These are phyloP conservation scores for Homarus americanus DNA, from an alignment of 1,140 invertebrate species.

Conservation along the genomic window DNA sequence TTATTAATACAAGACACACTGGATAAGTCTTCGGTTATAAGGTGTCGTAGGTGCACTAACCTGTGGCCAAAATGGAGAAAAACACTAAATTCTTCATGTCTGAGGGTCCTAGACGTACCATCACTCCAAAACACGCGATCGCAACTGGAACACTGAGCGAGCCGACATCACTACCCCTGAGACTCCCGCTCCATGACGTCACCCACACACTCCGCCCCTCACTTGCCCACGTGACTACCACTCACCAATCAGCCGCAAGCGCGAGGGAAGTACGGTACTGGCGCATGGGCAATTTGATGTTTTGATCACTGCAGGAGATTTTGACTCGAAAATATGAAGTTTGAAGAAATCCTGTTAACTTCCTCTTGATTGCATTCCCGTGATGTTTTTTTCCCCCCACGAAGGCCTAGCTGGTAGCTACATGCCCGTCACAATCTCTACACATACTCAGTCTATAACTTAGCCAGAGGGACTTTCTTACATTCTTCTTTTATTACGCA, in stretches of 20 bases:
- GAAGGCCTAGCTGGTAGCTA: not conserved
- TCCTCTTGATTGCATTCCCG: constrained; percentile 45
- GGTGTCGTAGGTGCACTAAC: not conserved
- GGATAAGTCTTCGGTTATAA: not conserved
- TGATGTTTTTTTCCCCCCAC: not conserved
- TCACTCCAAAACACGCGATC: constrained; percentile 32
- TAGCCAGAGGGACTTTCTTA: too few species aligned
- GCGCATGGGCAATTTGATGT: constrained; percentile 49
- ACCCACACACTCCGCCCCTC: constrained; percentile 19
- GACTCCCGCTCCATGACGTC: constrained; percentile 37
- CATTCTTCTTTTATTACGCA: too few species aligned
- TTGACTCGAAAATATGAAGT: constrained; percentile 38
- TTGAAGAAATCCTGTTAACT: constrained; percentile 31
- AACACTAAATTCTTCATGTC: constrained; percentile 47
- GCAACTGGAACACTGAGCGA: constrained; percentile 26
- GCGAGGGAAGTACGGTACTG: constrained; percentile 37
- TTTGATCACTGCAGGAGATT: constrained; percentile 52
- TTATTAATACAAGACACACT: not conserved
- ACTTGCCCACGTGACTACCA: constrained; percentile 2
- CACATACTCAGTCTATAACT: not conserved
- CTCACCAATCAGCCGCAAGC: constrained; percentile 7
- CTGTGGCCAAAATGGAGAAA: constrained; percentile 50
- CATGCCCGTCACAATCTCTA: not conserved
- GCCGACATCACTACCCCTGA: constrained; percentile 17
- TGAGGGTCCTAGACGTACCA: not conserved